Conservation (phyloP, 2,888 invertebrate species). For the Camptogramma bilineatum region DNA sequence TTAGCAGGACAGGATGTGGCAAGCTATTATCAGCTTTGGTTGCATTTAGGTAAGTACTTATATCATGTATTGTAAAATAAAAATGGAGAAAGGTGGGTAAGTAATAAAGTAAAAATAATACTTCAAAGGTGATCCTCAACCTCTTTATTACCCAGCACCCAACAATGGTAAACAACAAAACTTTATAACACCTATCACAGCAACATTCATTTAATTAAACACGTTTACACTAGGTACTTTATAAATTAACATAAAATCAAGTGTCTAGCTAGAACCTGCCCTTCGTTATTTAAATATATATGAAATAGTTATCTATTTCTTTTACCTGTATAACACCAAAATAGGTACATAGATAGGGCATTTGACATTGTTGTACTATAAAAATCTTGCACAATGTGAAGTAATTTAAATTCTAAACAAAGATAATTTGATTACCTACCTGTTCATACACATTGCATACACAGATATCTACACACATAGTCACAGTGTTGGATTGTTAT, state of each 20-base stretch:
- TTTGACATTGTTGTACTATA: background rate
- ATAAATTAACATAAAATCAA: background rate
- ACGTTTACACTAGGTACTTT: background rate
- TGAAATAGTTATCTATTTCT: background rate
- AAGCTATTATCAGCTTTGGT: background rate
- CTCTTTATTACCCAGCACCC: constrained; percentile 79
- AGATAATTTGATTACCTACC: constrained; percentile 14
- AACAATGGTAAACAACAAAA: constrained; percentile 62
- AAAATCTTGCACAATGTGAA: background rate
- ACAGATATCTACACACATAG: too few species aligned
- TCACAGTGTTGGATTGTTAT: too few species aligned
- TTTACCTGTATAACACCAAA: too few species aligned
- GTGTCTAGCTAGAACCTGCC: too few species aligned
- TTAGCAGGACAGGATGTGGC: too few species aligned
- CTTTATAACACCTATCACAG: constrained; percentile 78
- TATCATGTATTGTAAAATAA: background rate
- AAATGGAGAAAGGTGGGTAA: background rate
- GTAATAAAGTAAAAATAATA: constrained; percentile 11
- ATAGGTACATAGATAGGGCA: background rate
- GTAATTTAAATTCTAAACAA: background rate
- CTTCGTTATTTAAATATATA: background rate
- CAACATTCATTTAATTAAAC: constrained; percentile 39
- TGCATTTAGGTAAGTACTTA: background rate
- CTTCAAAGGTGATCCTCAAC: constrained; percentile 60
- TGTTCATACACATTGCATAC: constrained; percentile 2